phyloP scores from a whole-genome alignment of 2,888 invertebrate genomes.

The Meiosimyza platycephala region DNA sequence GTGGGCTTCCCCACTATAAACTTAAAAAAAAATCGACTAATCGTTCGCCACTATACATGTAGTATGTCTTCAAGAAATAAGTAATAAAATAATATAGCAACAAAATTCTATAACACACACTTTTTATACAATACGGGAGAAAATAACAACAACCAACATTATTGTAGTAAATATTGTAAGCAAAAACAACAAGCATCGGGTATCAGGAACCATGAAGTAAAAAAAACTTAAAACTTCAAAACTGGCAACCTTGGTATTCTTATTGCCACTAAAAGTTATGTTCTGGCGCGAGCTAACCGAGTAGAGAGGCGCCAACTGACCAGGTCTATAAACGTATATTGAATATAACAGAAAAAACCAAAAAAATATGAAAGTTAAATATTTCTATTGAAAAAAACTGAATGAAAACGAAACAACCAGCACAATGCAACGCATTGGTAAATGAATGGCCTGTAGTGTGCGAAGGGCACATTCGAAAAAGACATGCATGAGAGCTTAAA shows the following conservation, averaged over 20 bases:
- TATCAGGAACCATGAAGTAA: slow-evolving; percentile 4
- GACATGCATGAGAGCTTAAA: slow-evolving; percentile 24
- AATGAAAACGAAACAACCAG: background rate
- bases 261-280: slow-evolving; percentile 26
- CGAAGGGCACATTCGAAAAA: slow-evolving; percentile 1
- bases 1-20: too few species aligned
- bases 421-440: slow-evolving; percentile 25
- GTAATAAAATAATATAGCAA: background rate
- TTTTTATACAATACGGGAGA: background rate
- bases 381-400: slow-evolving; percentile 32
- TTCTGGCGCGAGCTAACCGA: background rate
- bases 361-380: slow-evolving; percentile 28
- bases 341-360: background rate
- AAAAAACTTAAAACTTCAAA: slow-evolving; percentile 1
- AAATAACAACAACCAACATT: slow-evolving; percentile 23
- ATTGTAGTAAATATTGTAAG: slow-evolving; percentile 15
- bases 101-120: slow-evolving; percentile 16
- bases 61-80: too few species aligned
- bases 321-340: slow-evolving; percentile 3
- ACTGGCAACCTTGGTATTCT: slow-evolving; percentile 20
- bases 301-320: background rate
- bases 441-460: slow-evolving; percentile 28
- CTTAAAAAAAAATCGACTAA: too few species aligned
- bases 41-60: too few species aligned
- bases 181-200: slow-evolving; percentile 27